Percentiles rank a stretch among this genome's conserved stretches.
These are phyloP conservation scores for Minunthozetes semirufus DNA, from an alignment of 2,888 invertebrate species.

Conservation along the genomic window DNA sequence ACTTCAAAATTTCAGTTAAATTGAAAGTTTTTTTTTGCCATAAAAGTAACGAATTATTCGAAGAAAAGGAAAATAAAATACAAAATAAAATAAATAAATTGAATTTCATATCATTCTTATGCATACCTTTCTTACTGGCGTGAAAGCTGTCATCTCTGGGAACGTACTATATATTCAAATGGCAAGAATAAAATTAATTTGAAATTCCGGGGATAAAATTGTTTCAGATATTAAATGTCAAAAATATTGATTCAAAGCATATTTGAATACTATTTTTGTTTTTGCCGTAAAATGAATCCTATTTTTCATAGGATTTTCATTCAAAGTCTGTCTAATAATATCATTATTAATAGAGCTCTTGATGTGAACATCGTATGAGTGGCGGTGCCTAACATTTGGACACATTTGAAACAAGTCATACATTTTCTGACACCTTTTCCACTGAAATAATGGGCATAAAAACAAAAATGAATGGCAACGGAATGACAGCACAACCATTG, in stretches of 20 bases:
- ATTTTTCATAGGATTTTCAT: too few relatives aligned
- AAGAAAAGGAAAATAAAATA: neutral
- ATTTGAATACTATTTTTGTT: neutral
- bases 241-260: neutral
- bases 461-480: neutral
- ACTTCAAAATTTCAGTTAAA: too few relatives aligned
- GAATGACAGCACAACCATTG: neutral
- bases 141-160: conserved; percentile 82
- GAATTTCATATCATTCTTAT: neutral
- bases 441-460: neutral
- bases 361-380: too few relatives aligned
- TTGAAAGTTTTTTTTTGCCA: neutral
- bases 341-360: too few relatives aligned
- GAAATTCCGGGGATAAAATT: neutral
- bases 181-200: neutral
- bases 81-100: neutral
- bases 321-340: too few relatives aligned
- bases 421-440: neutral
- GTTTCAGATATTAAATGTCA: too few relatives aligned
- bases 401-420: neutral
- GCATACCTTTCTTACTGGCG: conserved; percentile 74
- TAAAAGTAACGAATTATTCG: neutral
- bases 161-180: conserved; percentile 55
- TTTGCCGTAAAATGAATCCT: too few relatives aligned
- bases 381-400: neutral